Evolutionary conservation across 2,113 vertebrate species (phyloP).

Genomic region (Sialia sialis): DNA sequence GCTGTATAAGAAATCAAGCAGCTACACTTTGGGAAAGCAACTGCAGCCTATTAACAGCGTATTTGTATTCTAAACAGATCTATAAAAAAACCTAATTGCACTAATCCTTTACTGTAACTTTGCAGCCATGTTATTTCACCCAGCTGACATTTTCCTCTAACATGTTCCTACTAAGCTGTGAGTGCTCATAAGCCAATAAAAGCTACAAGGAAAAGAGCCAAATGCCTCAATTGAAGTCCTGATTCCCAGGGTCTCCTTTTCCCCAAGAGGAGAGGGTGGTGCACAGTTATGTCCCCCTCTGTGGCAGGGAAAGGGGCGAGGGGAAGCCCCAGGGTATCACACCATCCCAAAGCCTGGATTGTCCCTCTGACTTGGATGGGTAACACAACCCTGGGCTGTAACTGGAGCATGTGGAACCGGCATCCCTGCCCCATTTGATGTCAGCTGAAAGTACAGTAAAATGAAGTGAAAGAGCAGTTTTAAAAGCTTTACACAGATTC

Average conservation of each 20-base stretch:
- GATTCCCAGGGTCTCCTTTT: fast-evolving
- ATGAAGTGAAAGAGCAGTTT: background rate
- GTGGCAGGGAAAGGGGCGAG: background rate
- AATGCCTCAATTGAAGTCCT: background rate
- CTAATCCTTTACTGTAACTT: background rate
- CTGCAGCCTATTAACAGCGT: background rate
- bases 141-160: background rate
- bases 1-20: background rate
- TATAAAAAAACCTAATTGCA: background rate
- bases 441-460: background rate
- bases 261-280: fast-evolving
- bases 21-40: background rate
- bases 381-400: background rate
- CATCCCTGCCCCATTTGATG: background rate
- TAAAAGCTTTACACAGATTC: background rate
- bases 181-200: background rate
- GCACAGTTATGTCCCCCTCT: fast-evolving
- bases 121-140: background rate
- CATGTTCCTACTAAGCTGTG: background rate
- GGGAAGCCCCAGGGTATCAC: background rate
- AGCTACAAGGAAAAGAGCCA: background rate
- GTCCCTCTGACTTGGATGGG: fast-evolving
- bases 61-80: background rate
- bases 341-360: fast-evolving
- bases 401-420: background rate